phyloP scores from a whole-genome alignment of 2,113 vertebrate species.

The Coptodon rendalli region DNA sequence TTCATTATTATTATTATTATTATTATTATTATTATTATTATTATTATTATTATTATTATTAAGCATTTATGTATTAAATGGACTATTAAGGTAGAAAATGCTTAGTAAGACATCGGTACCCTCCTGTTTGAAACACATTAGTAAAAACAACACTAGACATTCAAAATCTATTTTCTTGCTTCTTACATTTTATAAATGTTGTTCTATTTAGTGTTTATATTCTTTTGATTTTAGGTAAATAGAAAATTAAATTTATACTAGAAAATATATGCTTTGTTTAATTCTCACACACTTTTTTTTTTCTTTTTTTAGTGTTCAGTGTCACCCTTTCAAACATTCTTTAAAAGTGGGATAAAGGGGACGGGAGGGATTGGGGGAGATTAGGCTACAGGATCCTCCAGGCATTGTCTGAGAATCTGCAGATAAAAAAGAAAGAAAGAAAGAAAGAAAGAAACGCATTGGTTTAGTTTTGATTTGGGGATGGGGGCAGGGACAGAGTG shows the following conservation, averaged over 20 bases:
- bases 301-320: slow-evolving; percentile 36
- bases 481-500: slow-evolving; percentile 3
- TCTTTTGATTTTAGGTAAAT: not conserved
- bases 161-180: fast-evolving
- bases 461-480: slow-evolving; percentile 47
- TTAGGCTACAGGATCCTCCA: slow-evolving; percentile 89
- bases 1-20: not conserved
- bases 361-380: slow-evolving; percentile 75
- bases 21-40: not conserved
- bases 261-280: not conserved
- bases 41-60: not conserved
- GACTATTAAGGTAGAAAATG: not conserved
- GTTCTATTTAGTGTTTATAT: not conserved
- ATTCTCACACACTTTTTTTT: not conserved
- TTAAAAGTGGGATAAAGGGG: slow-evolving; percentile 90
- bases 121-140: not conserved
- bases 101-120: not conserved
- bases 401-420: slow-evolving; percentile 93
- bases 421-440: slow-evolving; percentile 77
- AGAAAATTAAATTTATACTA: not conserved
- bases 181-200: not conserved
- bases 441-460: slow-evolving; percentile 60
- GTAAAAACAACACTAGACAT: not conserved
- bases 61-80: not conserved
- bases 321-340: slow-evolving; percentile 92